Evolutionary conservation across 2,113 vertebrate genomes (phyloP).

Genomic region (Cebidichthys violaceus): DNA sequence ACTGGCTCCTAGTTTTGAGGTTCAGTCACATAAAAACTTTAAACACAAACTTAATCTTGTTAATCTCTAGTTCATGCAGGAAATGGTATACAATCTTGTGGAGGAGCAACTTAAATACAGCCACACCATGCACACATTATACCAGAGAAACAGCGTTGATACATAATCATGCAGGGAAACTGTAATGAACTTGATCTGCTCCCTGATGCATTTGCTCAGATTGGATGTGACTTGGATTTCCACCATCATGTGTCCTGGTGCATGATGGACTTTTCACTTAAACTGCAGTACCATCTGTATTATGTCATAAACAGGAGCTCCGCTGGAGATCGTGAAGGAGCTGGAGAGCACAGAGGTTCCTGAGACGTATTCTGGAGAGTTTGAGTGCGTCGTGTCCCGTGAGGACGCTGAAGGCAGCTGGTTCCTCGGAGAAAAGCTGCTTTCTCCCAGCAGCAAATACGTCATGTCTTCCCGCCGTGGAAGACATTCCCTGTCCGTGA

Average conservation of each 20-base stretch:
- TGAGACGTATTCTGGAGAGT: conserved; percentile 92
- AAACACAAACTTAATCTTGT: not conserved
- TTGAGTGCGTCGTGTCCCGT: conserved; percentile 92
- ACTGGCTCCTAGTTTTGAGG: not conserved
- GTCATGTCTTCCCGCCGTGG: conserved; percentile 91
- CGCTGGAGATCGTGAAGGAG: conserved; percentile 91
- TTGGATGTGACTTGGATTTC: not conserved
- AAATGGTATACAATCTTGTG: not conserved
- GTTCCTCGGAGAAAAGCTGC: conserved; percentile 89
- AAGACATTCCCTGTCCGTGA: conserved; percentile 91
- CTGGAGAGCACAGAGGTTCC: conserved; percentile 93
- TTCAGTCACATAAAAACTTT: not conserved
- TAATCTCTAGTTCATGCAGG: not conserved
- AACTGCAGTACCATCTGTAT: not conserved
- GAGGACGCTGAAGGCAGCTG: conserved; percentile 94
- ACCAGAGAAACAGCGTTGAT: not conserved
- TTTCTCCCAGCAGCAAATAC: conserved; percentile 88
- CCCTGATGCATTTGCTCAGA: not conserved
- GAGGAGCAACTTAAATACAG: not conserved
- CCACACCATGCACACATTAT: not conserved
- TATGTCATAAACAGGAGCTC: conserved; percentile 83
- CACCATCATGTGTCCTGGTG: not conserved
- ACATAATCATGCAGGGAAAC: not conserved
- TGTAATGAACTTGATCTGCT: not conserved
- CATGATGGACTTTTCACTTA: not conserved